Percentiles rank a stretch among this genome's conserved stretches.
phyloP scores from a whole-genome alignment of 1,140 invertebrate genomes.

The Drosophila obscura region DNA sequence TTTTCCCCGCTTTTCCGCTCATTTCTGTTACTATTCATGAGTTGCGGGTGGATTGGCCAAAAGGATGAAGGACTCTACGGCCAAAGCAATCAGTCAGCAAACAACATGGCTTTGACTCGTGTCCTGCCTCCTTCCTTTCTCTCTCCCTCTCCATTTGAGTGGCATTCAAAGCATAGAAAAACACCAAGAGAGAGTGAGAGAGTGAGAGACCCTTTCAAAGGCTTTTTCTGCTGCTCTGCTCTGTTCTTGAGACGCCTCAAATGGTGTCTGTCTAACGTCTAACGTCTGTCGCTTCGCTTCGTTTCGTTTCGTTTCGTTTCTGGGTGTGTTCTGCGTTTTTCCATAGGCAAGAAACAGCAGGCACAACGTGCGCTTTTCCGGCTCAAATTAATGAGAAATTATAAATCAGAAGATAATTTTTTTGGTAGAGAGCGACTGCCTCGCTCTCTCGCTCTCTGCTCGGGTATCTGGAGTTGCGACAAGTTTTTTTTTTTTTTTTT shows the following conservation, averaged over 20 bases:
- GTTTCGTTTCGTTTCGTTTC: too few relatives aligned
- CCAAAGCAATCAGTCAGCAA: slow-evolving; percentile 77
- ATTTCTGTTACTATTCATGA: slow-evolving; percentile 47
- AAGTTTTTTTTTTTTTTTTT: slow-evolving; percentile 21
- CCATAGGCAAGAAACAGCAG: too few relatives aligned
- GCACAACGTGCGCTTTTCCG: slow-evolving; percentile 17
- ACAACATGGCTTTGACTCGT: slow-evolving; percentile 58
- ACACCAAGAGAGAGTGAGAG: too few relatives aligned
- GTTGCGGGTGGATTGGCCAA: slow-evolving; percentile 10
- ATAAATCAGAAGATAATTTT: slow-evolving; percentile 59
- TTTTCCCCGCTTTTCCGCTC: slow-evolving; percentile 30
- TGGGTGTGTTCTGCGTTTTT: neutral
- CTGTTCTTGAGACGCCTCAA: too few relatives aligned
- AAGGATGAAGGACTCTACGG: neutral
- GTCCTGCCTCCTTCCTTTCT: slow-evolving; percentile 29
- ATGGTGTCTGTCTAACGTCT: too few relatives aligned
- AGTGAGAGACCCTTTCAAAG: too few relatives aligned
- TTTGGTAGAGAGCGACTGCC: slow-evolving; percentile 3
- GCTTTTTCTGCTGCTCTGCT: too few relatives aligned
- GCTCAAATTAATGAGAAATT: slow-evolving; percentile 60
- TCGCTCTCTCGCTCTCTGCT: neutral
- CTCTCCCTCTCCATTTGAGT: slow-evolving; percentile 4
- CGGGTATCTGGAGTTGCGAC: slow-evolving; percentile 3
- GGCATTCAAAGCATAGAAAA: slow-evolving; percentile 25
- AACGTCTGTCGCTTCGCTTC: too few relatives aligned